Evolutionary conservation across 2,888 invertebrate genomes (phyloP), one percentile per base, ranked within the genome.

Genomic region (Zonitis immaculata): DNA sequence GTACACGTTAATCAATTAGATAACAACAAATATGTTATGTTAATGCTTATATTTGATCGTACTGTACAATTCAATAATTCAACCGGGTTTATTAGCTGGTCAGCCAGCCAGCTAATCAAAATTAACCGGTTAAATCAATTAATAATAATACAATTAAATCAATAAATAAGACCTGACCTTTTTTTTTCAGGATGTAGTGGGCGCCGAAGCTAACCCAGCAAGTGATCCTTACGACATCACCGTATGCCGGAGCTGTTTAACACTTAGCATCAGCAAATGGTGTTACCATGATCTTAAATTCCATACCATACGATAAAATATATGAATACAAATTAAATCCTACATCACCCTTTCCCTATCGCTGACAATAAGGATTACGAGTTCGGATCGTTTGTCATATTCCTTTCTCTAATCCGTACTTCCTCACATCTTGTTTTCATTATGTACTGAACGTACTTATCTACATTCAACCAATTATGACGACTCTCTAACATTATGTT

Each of bases 111-210:
- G 25, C 25, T 25, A 25, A 25, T 25, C 6, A 25, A 6, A 25
- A 25, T 25, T 25, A 25, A 25, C 25, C 25, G 25, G 25, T 25
- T 25, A 25, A 25, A 25, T n/a, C n/a, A n/a, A n/a, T n/a, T n/a
- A n/a, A n/a, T n/a, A n/a, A n/a, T n/a, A n/a, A n/a, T n/a, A n/a
- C n/a, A n/a, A n/a, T n/a, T n/a, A n/a, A n/a, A n/a, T n/a, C n/a
- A n/a, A n/a, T n/a, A n/a, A n/a, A n/a, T n/a, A n/a, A n/a, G 26
- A 44, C 25, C 44, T 44, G 44, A 44, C 25, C 44, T 44, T 44
- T 44, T 44, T 25, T 44, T 22, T 22, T 22, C 5, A 22, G 22
- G 22, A n/a, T 5, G 22, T 22, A 22, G 22, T 22, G 22, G 22
- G 22, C 22, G 22, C 22, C n/a, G 20, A 22, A 3, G 9, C 12